Evolutionary conservation across 35 echinoderm and acorn worm genomes (phyloP).

Genomic region (Stichopus chloronotus): DNA sequence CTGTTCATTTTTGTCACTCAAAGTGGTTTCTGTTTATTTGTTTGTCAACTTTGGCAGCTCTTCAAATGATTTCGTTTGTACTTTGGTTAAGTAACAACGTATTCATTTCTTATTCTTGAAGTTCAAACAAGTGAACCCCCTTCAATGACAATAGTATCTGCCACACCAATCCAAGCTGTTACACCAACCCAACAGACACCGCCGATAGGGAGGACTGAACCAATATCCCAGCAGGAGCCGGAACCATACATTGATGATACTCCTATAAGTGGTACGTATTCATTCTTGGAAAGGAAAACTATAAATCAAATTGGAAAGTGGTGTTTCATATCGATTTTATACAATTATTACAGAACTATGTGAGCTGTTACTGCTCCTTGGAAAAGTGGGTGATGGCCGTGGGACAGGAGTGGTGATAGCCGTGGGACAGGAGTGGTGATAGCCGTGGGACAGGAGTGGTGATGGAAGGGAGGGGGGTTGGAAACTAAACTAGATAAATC

Average conservation of each 20-base stretch:
- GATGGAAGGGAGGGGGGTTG: background rate
- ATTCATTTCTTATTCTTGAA: background rate
- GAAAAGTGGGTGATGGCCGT: too few species aligned
- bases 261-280: slow-evolving; percentile 36
- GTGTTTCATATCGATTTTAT: too few species aligned
- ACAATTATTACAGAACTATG: too few species aligned
- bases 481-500: background rate
- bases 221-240: slow-evolving; percentile 52
- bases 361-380: too few species aligned
- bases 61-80: too few species aligned
- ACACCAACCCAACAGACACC: slow-evolving; percentile 91
- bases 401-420: too few species aligned
- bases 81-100: too few species aligned
- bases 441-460: background rate
- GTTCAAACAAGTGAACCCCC: slow-evolving; percentile 56
- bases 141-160: slow-evolving; percentile 61
- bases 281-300: background rate
- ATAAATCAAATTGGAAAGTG: background rate
- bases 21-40: too few species aligned
- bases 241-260: slow-evolving; percentile 49
- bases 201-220: slow-evolving; percentile 40
- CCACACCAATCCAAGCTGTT: slow-evolving; percentile 87
- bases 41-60: too few species aligned
- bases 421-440: background rate
- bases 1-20: too few species aligned